These are phyloP conservation scores for Paradoxurus hermaphroditus DNA, from an alignment of 2,113 vertebrate genomes.

Conservation along the genomic window DNA sequence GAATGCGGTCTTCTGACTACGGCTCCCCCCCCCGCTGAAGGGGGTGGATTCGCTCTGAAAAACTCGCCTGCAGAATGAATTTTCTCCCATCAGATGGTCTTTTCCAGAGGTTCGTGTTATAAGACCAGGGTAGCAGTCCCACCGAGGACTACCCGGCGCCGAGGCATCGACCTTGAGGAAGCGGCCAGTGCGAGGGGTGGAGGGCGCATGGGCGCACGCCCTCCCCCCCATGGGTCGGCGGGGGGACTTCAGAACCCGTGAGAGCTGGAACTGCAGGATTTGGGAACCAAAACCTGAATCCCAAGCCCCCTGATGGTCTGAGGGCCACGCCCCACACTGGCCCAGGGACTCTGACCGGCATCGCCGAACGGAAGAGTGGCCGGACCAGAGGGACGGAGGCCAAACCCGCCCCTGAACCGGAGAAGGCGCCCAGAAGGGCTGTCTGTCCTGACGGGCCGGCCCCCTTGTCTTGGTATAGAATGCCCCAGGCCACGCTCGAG, in stretches of 20 bases:
- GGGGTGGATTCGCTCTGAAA: not conserved
- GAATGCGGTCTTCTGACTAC: slow-evolving; percentile 47
- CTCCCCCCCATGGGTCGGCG: too few species aligned
- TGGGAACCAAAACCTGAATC: not conserved
- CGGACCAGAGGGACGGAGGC: not conserved
- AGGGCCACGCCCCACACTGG: not conserved
- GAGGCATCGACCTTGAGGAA: not conserved
- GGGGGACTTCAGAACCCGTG: accelerated
- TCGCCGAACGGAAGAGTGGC: not conserved
- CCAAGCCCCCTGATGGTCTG: not conserved
- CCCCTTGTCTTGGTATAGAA: too few species aligned
- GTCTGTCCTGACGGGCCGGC: accelerated
- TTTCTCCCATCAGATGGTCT: not conserved
- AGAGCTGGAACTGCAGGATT: not conserved
- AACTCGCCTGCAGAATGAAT: slow-evolving; percentile 22
- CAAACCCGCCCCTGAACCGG: not conserved
- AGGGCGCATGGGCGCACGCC: not conserved
- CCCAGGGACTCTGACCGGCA: not conserved
- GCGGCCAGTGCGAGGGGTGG: not conserved
- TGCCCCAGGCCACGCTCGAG: accelerated
- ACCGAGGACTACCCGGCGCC: not conserved
- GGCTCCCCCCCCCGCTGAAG: slow-evolving; percentile 15
- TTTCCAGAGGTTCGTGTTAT: not conserved
- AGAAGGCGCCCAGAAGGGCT: not conserved
- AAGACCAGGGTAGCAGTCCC: not conserved